These are phyloP conservation scores for Xylocopa sonorina DNA, from an alignment of 1,140 invertebrate genomes.

Conservation along the genomic window DNA sequence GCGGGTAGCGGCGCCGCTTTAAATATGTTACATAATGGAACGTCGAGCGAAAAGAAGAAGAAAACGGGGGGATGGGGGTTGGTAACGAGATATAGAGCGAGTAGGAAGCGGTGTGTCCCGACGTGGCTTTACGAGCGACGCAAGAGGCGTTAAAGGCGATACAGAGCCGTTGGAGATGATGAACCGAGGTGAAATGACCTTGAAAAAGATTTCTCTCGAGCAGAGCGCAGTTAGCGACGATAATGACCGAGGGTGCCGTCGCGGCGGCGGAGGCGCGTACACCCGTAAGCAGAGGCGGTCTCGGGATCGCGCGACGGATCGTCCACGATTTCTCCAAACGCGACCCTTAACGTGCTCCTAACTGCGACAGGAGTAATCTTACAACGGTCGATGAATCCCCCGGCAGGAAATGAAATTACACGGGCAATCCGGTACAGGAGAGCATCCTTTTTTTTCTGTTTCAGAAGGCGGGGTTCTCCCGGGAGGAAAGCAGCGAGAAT, in stretches of 20 bases:
- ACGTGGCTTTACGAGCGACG: slow-evolving; percentile 1
- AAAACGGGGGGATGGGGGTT: not conserved
- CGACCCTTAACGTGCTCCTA: slow-evolving; percentile 17
- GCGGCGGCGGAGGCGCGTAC: not conserved
- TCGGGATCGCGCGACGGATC: slow-evolving; percentile 7
- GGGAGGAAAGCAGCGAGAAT: slow-evolving; percentile 31
- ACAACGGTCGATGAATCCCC: slow-evolving; percentile 12
- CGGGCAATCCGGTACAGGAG: slow-evolving; percentile 16
- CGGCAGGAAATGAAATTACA: slow-evolving; percentile 40
- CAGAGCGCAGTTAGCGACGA: not conserved
- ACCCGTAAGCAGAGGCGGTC: not conserved
- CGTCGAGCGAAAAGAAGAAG: not conserved
- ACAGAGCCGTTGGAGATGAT: not conserved
- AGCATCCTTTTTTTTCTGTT: slow-evolving; percentile 40
- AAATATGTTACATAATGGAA: not conserved
- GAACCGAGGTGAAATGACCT: slow-evolving; percentile 33
- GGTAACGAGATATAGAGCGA: not conserved
- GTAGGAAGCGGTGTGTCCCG: not conserved
- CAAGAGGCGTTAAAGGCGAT: not conserved
- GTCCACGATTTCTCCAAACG: slow-evolving; percentile 10
- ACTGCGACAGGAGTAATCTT: slow-evolving; percentile 18
- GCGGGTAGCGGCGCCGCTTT: not conserved
- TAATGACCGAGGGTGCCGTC: slow-evolving; percentile 16
- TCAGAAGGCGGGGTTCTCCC: slow-evolving; percentile 38
- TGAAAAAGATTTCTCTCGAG: slow-evolving; percentile 41